Evolutionary conservation across 2,888 invertebrate genomes (phyloP).

Genomic region (Bibio marci): DNA sequence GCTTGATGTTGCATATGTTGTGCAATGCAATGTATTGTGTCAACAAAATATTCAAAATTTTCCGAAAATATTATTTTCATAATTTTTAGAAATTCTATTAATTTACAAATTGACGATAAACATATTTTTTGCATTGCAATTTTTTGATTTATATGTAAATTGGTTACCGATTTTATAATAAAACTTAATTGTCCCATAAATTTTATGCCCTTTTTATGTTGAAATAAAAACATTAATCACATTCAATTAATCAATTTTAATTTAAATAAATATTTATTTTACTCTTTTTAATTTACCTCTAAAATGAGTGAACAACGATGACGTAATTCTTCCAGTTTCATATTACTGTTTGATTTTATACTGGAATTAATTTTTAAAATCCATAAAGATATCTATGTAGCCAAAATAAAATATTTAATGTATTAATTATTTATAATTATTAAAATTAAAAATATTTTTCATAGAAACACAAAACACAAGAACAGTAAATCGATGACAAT

Average conservation of each 20-base stretch:
- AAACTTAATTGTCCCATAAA: slow-evolving; percentile 47
- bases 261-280: too few species aligned
- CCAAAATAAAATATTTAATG: slow-evolving; percentile 4
- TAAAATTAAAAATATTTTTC: too few species aligned
- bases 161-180: slow-evolving; percentile 39
- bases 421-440: too few species aligned
- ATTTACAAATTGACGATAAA: slow-evolving; percentile 56
- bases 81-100: slow-evolving; percentile 65
- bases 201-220: slow-evolving; percentile 51
- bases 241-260: too few species aligned
- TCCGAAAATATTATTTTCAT: slow-evolving; percentile 52
- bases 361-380: slow-evolving; percentile 40
- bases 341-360: slow-evolving; percentile 18
- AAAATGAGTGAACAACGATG: slow-evolving; percentile 35
- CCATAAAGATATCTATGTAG: slow-evolving; percentile 37
- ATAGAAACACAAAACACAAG: too few species aligned
- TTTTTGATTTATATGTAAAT: slow-evolving; percentile 50
- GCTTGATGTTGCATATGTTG: slow-evolving; percentile 68
- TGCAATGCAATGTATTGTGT: slow-evolving; percentile 54
- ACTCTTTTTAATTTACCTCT: slow-evolving; percentile 20
- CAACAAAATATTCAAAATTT: slow-evolving; percentile 50
- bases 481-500: too few species aligned
- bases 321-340: slow-evolving; percentile 37
- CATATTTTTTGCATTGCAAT: slow-evolving; percentile 63
- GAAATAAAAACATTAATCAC: too few species aligned